Conservation (phyloP, 2,113 vertebrate species). For the Melanotaenia duboulayi region DNA sequence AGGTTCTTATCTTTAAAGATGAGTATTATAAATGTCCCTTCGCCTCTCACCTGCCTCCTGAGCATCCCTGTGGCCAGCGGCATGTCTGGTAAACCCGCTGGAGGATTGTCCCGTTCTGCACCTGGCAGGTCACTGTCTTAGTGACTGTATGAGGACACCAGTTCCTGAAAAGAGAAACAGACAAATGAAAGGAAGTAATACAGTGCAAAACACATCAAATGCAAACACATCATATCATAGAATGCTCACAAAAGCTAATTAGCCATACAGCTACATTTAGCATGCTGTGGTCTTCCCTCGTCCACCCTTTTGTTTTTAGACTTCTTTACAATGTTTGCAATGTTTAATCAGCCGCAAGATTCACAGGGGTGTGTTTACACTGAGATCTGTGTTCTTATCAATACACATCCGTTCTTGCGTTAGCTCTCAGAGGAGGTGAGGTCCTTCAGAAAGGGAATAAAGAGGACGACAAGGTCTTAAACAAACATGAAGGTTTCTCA, state of each 20-base stretch:
- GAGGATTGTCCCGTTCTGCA: slow-evolving; percentile 94
- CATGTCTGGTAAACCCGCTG: slow-evolving; percentile 94
- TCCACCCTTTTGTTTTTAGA: slow-evolving; percentile 63
- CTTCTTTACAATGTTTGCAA: slow-evolving; percentile 72
- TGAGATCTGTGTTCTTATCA: slow-evolving; percentile 49
- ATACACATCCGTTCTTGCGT: slow-evolving; percentile 66
- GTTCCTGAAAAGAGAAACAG: slow-evolving; percentile 82
- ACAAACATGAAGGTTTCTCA: slow-evolving; percentile 52
- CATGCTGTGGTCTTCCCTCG: slow-evolving; percentile 8
- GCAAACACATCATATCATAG: neutral
- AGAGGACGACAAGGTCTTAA: slow-evolving; percentile 42
- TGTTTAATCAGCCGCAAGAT: slow-evolving; percentile 70
- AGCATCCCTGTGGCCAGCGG: slow-evolving; percentile 93
- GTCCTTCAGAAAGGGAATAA: slow-evolving; percentile 24
- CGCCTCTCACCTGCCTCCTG: slow-evolving; percentile 86
- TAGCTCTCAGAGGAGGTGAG: slow-evolving; percentile 37
- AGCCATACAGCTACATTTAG: slow-evolving; percentile 33
- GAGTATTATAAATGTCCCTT: neutral
- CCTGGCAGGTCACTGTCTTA: slow-evolving; percentile 90
- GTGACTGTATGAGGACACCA: slow-evolving; percentile 95
- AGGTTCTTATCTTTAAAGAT: neutral
- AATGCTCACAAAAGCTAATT: slow-evolving; percentile 40
- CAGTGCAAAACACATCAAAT: neutral
- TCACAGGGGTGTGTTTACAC: slow-evolving; percentile 69
- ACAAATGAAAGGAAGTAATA: neutral